Conservation (phyloP, 2,797 vertebrate genomes). For the Pogonophryne albipinna region DNA sequence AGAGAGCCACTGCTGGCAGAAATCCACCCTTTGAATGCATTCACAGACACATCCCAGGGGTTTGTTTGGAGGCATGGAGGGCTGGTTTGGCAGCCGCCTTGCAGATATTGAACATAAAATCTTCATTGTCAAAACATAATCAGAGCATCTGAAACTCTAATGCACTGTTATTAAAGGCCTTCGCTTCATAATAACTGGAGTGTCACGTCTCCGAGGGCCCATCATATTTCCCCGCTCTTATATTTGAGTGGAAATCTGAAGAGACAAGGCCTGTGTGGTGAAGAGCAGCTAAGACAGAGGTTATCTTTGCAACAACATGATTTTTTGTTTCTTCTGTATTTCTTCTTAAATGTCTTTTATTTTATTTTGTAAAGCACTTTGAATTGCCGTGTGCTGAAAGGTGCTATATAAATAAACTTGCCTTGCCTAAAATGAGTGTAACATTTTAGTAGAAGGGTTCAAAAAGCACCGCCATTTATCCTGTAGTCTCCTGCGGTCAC, state of each 20-base stretch:
- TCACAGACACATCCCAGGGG: conserved; percentile 1
- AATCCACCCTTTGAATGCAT: conserved; percentile 18
- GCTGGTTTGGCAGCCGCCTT: conserved; percentile 1
- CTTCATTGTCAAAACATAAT: conserved; percentile 60
- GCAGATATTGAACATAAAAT: conserved; percentile 51
- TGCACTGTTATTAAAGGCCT: conserved; percentile 28
- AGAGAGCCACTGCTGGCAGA: conserved; percentile 11
- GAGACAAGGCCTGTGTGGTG: conserved; percentile 7
- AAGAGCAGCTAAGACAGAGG: conserved; percentile 8
- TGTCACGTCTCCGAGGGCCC: conserved; percentile 5
- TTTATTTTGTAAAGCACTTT: no score
- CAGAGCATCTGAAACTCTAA: conserved; percentile 28
- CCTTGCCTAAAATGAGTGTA: no score
- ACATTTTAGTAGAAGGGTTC: not conserved
- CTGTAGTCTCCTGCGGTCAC: not conserved
- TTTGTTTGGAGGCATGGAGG: conserved; percentile 5
- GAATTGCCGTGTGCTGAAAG: no score
- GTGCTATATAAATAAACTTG: no score
- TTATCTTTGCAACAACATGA: not conserved
- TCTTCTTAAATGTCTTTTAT: no score
- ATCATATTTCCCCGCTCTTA: conserved; percentile 10
- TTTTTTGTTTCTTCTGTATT: no score
- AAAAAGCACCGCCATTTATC: no score
- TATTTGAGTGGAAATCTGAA: conserved; percentile 31
- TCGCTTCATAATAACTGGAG: conserved; percentile 20